These are phyloP conservation scores for Oreochromis mossambicus DNA, from an alignment of 2,797 vertebrate genomes.

Conservation along the genomic window DNA sequence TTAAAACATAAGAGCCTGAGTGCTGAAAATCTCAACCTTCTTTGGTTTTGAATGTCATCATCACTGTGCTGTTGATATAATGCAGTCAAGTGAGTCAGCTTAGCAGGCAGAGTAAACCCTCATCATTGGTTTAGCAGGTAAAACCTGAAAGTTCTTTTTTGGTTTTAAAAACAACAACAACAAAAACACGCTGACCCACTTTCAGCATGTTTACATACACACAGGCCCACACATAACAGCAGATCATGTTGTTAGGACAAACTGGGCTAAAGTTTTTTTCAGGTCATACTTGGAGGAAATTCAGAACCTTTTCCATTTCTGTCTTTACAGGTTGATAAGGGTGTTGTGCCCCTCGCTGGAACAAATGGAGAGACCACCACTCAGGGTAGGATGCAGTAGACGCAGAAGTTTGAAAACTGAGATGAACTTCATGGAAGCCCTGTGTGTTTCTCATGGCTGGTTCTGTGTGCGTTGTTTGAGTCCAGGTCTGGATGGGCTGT, in stretches of 20 bases:
- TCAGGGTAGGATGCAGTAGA: constrained; percentile 77
- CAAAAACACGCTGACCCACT: not conserved
- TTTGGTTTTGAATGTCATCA: not conserved
- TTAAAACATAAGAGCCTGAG: not conserved
- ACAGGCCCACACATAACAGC: not conserved
- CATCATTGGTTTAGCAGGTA: not conserved
- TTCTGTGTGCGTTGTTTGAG: not conserved
- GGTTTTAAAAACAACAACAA: no score
- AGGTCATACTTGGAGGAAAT: not conserved
- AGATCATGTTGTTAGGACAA: not conserved
- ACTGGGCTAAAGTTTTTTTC: not conserved
- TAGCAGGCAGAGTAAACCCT: not conserved
- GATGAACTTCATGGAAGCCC: accelerated
- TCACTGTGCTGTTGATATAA: not conserved
- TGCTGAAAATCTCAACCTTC: not conserved
- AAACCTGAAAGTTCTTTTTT: constrained; percentile 7
- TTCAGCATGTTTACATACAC: constrained; percentile 28
- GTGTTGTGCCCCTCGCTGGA: constrained; percentile 93
- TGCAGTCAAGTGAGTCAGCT: not conserved
- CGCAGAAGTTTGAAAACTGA: not conserved
- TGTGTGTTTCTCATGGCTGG: not conserved
- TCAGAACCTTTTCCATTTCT: not conserved
- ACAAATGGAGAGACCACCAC: constrained; percentile 97
- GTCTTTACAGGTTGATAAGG: constrained; percentile 89
- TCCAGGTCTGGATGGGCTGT: constrained; percentile 92